phyloP scores from a whole-genome alignment of 2,113 vertebrate genomes.

The Eudorcas thomsonii region DNA sequence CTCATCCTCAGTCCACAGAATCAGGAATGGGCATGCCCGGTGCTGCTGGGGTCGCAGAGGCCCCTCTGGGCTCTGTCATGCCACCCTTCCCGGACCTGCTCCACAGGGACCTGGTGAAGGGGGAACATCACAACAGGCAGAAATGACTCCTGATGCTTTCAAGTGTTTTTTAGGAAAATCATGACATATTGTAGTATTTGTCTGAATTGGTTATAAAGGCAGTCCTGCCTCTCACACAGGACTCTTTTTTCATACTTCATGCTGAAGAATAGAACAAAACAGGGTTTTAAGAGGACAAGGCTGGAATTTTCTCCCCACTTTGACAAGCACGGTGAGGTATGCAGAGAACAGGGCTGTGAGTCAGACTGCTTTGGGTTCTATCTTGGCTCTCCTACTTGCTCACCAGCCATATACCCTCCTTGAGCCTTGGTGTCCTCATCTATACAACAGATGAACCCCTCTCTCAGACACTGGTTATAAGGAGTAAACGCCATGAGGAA shows the following conservation, averaged over 20 bases:
- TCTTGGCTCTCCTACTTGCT: background rate
- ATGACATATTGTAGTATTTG: accelerated
- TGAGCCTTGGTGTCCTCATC: background rate
- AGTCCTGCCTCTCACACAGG: accelerated
- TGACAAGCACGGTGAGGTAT: background rate
- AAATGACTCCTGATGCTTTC: background rate
- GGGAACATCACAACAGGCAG: accelerated
- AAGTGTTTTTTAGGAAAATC: accelerated
- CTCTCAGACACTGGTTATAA: background rate
- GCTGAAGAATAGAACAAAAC: background rate
- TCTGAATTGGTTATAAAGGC: too few species aligned
- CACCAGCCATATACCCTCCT: background rate
- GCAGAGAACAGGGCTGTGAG: too few species aligned
- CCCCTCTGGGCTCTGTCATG: background rate
- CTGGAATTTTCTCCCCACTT: background rate
- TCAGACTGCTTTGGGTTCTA: background rate
- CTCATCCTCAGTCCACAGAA: background rate
- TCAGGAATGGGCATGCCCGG: accelerated
- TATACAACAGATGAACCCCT: background rate
- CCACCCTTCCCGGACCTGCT: background rate
- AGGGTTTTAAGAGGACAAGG: background rate
- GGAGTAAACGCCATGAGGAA: background rate
- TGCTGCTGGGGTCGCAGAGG: background rate
- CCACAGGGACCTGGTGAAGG: background rate
- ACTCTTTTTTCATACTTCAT: accelerated